These are phyloP conservation scores for Fregetta grallaria DNA, from an alignment of 2,113 vertebrate species.

Conservation along the genomic window DNA sequence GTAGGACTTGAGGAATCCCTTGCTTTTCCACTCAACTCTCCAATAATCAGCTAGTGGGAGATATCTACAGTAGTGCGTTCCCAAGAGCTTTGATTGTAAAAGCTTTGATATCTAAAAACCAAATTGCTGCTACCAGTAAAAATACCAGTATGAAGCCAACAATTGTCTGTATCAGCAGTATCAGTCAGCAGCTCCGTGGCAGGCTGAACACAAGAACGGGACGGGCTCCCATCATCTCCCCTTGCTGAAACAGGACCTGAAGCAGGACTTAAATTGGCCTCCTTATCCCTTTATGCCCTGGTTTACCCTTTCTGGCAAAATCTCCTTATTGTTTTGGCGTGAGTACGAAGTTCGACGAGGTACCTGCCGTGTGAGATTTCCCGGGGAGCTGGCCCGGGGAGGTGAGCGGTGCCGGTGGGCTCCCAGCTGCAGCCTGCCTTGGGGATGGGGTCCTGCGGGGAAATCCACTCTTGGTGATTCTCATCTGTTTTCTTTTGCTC, in stretches of 20 bases:
- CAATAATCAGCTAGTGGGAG: neutral
- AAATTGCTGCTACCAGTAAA: neutral
- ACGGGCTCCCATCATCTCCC: neutral
- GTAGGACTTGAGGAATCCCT: neutral
- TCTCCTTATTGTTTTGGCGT: neutral
- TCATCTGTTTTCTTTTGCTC: neutral
- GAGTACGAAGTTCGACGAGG: accelerated
- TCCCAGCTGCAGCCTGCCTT: neutral
- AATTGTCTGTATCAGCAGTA: too few species aligned
- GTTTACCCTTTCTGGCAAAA: neutral
- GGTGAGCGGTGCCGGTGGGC: neutral
- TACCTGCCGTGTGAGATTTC: neutral
- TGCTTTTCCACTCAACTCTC: neutral
- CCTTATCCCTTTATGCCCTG: neutral
- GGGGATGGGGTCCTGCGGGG: neutral
- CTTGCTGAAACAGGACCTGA: neutral
- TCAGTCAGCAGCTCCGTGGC: accelerated
- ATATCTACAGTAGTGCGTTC: neutral
- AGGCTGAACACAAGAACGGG: neutral
- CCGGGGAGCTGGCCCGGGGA: accelerated
- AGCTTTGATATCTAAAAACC: neutral
- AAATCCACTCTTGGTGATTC: neutral
- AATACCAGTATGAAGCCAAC: neutral
- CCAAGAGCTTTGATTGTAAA: neutral
- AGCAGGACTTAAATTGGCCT: neutral